These are phyloP conservation scores for Pterophyllum scalare DNA, from an alignment of 2,113 vertebrate genomes.

Conservation along the genomic window DNA sequence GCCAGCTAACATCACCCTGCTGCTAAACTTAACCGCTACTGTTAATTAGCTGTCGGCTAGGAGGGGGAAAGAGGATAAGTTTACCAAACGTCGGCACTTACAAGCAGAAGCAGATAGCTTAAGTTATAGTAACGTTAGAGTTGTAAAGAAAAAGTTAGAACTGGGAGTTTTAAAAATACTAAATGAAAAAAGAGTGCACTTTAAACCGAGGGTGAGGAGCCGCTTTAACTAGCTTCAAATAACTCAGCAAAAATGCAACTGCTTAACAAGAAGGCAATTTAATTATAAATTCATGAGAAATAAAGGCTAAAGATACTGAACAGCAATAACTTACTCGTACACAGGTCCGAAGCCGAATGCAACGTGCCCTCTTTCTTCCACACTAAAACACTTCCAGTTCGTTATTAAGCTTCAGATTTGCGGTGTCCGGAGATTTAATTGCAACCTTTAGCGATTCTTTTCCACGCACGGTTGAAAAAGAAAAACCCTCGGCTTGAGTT, in stretches of 20 bases:
- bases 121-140: neutral
- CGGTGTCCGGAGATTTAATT: neutral
- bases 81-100: neutral
- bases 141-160: neutral
- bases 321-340: constrained; percentile 32
- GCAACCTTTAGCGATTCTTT: neutral
- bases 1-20: constrained; percentile 7
- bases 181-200: neutral
- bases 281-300: neutral
- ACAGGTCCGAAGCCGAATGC: constrained; percentile 48
- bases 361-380: constrained; percentile 39
- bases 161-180: neutral
- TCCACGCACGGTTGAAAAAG: neutral
- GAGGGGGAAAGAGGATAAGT: neutral
- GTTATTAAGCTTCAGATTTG: constrained; percentile 20
- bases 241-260: rapidly evolving
- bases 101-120: neutral
- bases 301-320: neutral
- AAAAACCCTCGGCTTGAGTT: neutral
- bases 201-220: neutral
- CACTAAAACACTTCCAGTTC: constrained; percentile 25
- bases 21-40: neutral
- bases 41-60: neutral
- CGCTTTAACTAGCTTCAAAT: neutral
- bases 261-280: neutral